Conservation (phyloP, 2,888 invertebrate species). For the Lymantria monacha region DNA sequence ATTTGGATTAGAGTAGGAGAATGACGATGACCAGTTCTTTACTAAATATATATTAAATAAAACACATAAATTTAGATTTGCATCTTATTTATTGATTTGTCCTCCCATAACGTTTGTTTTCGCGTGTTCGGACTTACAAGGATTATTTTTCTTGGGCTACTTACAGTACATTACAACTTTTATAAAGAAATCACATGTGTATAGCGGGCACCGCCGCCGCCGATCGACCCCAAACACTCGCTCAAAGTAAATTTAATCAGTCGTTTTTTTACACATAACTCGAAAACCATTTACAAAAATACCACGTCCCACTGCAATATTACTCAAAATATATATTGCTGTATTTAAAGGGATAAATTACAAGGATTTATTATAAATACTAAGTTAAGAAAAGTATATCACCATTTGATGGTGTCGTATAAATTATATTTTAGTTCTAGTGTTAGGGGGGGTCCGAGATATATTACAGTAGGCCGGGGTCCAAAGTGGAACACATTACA, state of each 20-base stretch:
- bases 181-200: slow-evolving; percentile 81
- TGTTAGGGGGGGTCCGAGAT: background rate
- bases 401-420: background rate
- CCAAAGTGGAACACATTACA: slow-evolving; percentile 21
- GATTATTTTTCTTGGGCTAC: slow-evolving; percentile 79
- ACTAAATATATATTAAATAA: slow-evolving; percentile 41
- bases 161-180: slow-evolving; percentile 76
- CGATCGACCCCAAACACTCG: slow-evolving; percentile 41
- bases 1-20: too few species aligned
- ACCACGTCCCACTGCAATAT: slow-evolving; percentile 22
- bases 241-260: slow-evolving; percentile 71
- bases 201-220: slow-evolving; percentile 52
- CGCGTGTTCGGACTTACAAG: slow-evolving; percentile 74
- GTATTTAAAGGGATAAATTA: background rate
- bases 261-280: slow-evolving; percentile 68
- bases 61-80: slow-evolving; percentile 63
- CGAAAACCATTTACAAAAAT: slow-evolving; percentile 54
- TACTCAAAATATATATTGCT: slow-evolving; percentile 1
- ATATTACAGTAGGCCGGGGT: slow-evolving; percentile 12
- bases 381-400: background rate
- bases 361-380: background rate
- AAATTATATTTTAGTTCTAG: background rate
- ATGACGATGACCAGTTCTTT: too few species aligned
- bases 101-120: slow-evolving; percentile 73
- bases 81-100: slow-evolving; percentile 81